phyloP scores from a whole-genome alignment of 2,888 invertebrate species.

The Hanleya hanleyi region DNA sequence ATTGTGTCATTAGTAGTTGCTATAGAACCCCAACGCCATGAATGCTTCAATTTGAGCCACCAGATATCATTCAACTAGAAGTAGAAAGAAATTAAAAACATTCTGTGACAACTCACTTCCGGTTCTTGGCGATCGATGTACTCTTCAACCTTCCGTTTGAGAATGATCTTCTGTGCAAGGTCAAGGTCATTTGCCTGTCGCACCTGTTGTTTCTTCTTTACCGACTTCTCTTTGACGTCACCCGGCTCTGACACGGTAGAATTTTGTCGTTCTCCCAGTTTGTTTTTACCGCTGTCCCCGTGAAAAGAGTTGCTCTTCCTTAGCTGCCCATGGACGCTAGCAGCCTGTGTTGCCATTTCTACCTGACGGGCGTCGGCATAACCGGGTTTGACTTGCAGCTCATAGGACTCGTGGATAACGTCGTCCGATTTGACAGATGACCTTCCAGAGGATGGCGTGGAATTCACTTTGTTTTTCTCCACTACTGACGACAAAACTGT shows the following conservation, averaged over 20 bases:
- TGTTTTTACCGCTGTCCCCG: neutral
- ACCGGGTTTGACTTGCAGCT: neutral
- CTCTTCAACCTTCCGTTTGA: neutral
- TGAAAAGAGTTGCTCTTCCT: neutral
- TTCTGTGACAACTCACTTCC: neutral
- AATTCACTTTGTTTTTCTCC: neutral
- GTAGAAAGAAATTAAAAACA: too few relatives aligned
- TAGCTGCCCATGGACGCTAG: neutral
- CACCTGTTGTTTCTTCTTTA: neutral
- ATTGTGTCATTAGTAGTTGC: too few relatives aligned
- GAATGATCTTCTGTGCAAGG: neutral
- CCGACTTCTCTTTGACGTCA: neutral
- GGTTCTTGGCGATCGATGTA: neutral
- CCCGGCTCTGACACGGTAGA: neutral
- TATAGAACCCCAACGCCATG: too few relatives aligned
- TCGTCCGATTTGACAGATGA: neutral
- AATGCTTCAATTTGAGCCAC: too few relatives aligned
- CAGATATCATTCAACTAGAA: too few relatives aligned
- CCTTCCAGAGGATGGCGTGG: neutral
- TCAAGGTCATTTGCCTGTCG: conserved; percentile 1
- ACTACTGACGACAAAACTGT: neutral
- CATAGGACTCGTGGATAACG: neutral
- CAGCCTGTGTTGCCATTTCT: neutral
- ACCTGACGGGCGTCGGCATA: neutral
- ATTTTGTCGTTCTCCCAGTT: neutral